phyloP scores from a whole-genome alignment of 1,140 invertebrate species.

The Dolichoris vasculosae region DNA sequence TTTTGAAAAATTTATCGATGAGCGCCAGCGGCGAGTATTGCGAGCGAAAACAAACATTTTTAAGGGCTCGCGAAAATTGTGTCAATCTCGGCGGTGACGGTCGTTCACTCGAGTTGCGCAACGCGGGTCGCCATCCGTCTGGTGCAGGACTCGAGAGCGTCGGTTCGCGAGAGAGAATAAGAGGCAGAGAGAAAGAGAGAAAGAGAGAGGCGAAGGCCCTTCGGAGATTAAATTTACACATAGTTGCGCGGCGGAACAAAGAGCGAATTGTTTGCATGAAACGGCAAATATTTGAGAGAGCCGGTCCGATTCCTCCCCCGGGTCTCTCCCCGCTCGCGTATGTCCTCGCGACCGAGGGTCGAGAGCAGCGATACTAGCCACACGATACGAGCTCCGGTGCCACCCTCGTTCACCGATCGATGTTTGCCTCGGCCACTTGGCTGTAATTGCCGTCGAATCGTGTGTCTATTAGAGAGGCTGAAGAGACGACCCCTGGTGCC shows the following conservation, averaged over 20 bases:
- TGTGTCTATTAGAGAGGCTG: constrained; percentile 61
- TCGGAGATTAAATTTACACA: constrained; percentile 74
- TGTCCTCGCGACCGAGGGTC: background rate
- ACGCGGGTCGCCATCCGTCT: constrained; percentile 56
- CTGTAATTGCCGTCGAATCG: constrained; percentile 72
- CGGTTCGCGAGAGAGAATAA: constrained; percentile 16
- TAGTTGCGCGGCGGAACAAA: constrained; percentile 73
- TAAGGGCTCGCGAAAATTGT: constrained; percentile 59
- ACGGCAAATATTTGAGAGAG: constrained; percentile 71
- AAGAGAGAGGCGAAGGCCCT: constrained; percentile 47
- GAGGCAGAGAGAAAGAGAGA: constrained; percentile 6
- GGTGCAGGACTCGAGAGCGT: constrained; percentile 48
- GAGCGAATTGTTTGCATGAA: constrained; percentile 65
- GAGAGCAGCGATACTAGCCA: background rate
- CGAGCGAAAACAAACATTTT: constrained; percentile 48
- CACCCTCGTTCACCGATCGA: constrained; percentile 60
- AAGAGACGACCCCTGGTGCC: background rate
- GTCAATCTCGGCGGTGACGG: constrained; percentile 47
- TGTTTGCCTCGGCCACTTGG: constrained; percentile 71
- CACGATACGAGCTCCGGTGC: too few species aligned
- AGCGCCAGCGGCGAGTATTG: background rate
- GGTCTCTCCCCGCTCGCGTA: background rate
- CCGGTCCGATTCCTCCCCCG: constrained; percentile 48
- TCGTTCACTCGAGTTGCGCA: constrained; percentile 21
- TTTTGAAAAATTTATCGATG: background rate